Evolutionary conservation across 1,140 invertebrate genomes (phyloP), one percentile per base, ranked within the genome.

Genomic region (Elymnias hypermnestra): DNA sequence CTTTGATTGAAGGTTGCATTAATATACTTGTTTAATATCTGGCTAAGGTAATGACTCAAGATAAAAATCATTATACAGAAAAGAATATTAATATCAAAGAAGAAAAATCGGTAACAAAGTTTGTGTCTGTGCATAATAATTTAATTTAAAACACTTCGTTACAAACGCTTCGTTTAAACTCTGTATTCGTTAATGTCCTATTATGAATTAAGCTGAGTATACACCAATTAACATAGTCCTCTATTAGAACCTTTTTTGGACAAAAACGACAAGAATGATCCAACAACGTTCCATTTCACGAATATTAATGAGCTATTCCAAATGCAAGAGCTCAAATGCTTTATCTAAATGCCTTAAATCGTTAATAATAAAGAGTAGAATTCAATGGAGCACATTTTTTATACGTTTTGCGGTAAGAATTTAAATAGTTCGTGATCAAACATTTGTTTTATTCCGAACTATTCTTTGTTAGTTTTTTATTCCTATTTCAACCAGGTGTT

Each of bases 251-350:
- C 42, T 35, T 43, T n/a, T 51, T 43, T 22, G 29, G 15, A 35
- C 26, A 46, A 56, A 57, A 46, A 25, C 36, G 19, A 19, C 9
- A 29, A n/a, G 40, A 44, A 51, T 50, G 42, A 53, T 37, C 39
- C 40, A 53, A 61, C 38, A 37, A 25, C 43, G 35, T 36, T 47
- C 25, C 50, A 37, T 50, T 37, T 35, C 41, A 40, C 12, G 58
- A 61, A 61, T 61, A 53, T 43, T 57, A 57, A 61, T 53, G 39
- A 50, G 18, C 21, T 15, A 25, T 48, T 42, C 33, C 17, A 47
- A 48, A 44, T 19, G 18, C 31, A 50, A 8, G 2, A 21, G 28
- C 31, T 14, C 14, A 36, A 43, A 9, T 12, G 9, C 18, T 29
- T 28, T 8, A 5, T 4, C 10, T n/a, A n/a, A 29, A 18, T 13